A percentile compares a stretch with the other conserved stretches of the same genome.
phyloP scores from a whole-genome alignment of 2,888 invertebrate species.

The Lomographa bimaculata region DNA sequence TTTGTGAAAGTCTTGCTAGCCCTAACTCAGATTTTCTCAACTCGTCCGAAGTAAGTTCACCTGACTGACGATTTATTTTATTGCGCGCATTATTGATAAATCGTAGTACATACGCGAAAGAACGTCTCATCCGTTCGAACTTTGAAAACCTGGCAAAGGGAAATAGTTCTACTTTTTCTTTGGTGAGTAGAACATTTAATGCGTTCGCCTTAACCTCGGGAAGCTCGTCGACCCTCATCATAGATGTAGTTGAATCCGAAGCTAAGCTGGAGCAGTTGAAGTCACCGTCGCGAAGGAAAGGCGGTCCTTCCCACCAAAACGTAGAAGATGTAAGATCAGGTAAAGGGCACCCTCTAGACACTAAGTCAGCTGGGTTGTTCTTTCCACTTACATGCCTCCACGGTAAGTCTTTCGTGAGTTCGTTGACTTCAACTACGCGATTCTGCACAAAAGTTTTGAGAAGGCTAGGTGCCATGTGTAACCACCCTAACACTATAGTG shows the following conservation, averaged over 20 bases:
- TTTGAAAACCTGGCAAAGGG: conserved; percentile 13
- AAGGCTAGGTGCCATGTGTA: conserved; percentile 27
- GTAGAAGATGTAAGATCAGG: neutral
- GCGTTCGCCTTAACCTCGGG: neutral
- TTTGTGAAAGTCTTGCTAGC: conserved; percentile 3
- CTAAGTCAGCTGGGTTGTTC: conserved; percentile 1
- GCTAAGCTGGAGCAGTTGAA: neutral
- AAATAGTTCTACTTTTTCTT: neutral
- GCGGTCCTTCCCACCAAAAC: conserved; percentile 20
- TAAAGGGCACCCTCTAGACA: conserved; percentile 10
- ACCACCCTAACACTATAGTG: conserved; percentile 34
- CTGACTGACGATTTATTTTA: conserved; percentile 2
- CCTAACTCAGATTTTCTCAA: conserved; percentile 1
- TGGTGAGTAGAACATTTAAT: neutral
- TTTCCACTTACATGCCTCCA: conserved; percentile 8
- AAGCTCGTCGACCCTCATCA: neutral
- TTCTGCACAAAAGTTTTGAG: conserved; percentile 36
- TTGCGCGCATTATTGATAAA: conserved; percentile 13
- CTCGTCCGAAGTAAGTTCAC: conserved; percentile 7
- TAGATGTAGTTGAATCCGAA: neutral
- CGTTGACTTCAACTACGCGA: conserved; percentile 27
- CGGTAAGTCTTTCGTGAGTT: conserved; percentile 17
- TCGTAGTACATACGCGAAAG: conserved; percentile 4
- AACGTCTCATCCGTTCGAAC: conserved; percentile 7
- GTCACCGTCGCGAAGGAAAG: neutral